Conservation (phyloP, 2,797 vertebrate genomes). For the Salmo trutta region DNA sequence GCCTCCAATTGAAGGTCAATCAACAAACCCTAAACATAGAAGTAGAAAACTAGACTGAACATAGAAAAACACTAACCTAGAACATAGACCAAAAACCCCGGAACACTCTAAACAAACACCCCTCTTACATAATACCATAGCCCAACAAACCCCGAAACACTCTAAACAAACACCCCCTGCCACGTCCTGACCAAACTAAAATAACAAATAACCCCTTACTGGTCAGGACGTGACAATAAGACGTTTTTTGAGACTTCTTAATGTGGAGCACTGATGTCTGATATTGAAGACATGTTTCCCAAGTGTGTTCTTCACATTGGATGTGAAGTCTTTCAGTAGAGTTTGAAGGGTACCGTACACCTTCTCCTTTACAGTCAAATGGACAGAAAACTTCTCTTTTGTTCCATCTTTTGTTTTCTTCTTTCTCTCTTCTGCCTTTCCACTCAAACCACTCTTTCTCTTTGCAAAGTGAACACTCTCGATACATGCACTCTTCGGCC, state of each 20-base stretch:
- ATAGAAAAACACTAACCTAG: too few species aligned
- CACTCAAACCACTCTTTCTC: conserved; percentile 12
- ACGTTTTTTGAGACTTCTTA: not conserved
- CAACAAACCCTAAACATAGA: too few species aligned
- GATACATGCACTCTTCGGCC: conserved; percentile 10
- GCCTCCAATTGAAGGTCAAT: too few species aligned
- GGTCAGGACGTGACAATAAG: too few species aligned
- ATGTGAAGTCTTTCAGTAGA: not conserved
- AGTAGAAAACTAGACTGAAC: too few species aligned
- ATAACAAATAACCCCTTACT: too few species aligned
- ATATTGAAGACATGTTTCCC: not conserved
- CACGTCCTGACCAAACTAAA: too few species aligned
- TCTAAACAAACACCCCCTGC: too few species aligned
- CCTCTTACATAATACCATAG: too few species aligned
- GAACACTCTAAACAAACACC: too few species aligned
- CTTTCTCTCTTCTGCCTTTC: not conserved
- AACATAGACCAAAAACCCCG: too few species aligned
- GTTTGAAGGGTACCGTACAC: conserved; percentile 1
- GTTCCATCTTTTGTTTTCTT: conserved; percentile 11
- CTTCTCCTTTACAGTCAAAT: conserved; percentile 1
- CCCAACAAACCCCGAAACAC: too few species aligned
- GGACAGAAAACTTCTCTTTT: conserved; percentile 5
- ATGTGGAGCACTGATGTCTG: conserved; percentile 35
- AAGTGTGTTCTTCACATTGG: not conserved
- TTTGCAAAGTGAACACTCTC: not conserved